These are phyloP conservation scores for Chrysemys picta DNA, from an alignment of 2,113 vertebrate species.

Conservation along the genomic window DNA sequence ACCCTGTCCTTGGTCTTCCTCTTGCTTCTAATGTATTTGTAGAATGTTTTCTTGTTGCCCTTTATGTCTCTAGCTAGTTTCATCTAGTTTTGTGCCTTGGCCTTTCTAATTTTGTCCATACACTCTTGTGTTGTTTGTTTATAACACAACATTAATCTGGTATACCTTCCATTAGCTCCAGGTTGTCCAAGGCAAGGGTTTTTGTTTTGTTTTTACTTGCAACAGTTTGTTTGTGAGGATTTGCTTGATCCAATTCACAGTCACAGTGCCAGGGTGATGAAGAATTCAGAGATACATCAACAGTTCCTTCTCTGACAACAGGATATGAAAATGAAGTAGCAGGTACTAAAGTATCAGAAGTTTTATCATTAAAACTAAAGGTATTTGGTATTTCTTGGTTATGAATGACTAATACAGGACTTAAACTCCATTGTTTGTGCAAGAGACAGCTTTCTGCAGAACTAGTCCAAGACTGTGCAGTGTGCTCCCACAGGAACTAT, in stretches of 20 bases:
- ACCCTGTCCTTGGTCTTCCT: too few species aligned
- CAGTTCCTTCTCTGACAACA: neutral
- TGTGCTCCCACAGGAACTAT: neutral
- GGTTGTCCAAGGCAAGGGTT: constrained; percentile 26
- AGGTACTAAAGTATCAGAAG: neutral
- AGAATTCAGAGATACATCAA: neutral
- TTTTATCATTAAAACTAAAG: neutral
- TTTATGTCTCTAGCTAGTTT: neutral
- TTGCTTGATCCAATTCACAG: neutral
- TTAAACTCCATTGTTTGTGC: neutral
- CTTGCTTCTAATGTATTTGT: neutral
- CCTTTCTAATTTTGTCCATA: too few species aligned
- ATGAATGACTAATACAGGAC: neutral
- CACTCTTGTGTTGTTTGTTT: neutral
- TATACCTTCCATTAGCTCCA: constrained; percentile 47
- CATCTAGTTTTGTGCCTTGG: neutral
- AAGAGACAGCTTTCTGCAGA: neutral
- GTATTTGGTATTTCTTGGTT: neutral
- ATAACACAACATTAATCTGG: neutral
- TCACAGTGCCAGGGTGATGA: neutral
- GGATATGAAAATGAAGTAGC: neutral
- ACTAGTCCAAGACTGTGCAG: neutral
- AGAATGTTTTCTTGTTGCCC: neutral
- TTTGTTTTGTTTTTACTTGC: neutral
- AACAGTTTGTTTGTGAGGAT: neutral